Evolutionary conservation across 2,797 vertebrate species (phyloP).

Genomic region (Anguilla obscura): DNA sequence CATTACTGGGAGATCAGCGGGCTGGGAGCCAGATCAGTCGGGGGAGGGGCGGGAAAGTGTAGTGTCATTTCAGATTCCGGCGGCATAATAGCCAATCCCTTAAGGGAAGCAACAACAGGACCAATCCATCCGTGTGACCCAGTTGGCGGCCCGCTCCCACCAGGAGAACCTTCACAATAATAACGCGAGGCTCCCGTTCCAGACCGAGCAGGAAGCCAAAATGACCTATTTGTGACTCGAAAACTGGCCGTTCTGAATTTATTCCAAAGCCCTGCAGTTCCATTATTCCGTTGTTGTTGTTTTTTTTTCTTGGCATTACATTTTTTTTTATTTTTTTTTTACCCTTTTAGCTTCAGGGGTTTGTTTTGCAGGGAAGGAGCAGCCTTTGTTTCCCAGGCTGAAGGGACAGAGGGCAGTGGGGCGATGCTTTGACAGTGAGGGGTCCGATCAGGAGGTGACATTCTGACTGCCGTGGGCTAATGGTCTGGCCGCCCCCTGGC

Average conservation of each 20-base stretch:
- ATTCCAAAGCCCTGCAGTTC: conserved; percentile 15
- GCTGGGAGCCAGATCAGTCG: background rate
- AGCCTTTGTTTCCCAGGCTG: background rate
- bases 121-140: conserved; percentile 41
- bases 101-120: conserved; percentile 35
- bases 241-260: background rate
- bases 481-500: conserved; percentile 64
- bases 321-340: background rate
- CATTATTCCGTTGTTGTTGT: background rate
- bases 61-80: conserved; percentile 20
- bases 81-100: conserved; percentile 28
- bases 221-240: conserved; percentile 35
- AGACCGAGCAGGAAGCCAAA: conserved; percentile 32
- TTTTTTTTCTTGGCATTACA: background rate
- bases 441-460: conserved; percentile 65
- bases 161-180: conserved; percentile 10
- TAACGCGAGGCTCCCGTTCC: conserved; percentile 41
- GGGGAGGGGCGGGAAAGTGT: background rate
- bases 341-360: background rate
- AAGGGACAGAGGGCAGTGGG: background rate
- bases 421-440: conserved; percentile 16
- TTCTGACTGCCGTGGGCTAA: conserved; percentile 69
- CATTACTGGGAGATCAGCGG: background rate
- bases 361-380: background rate
- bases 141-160: conserved; percentile 38